These are phyloP conservation scores for Semicossyphus pulcher DNA, from an alignment of 2,113 vertebrate genomes.

Conservation along the genomic window DNA sequence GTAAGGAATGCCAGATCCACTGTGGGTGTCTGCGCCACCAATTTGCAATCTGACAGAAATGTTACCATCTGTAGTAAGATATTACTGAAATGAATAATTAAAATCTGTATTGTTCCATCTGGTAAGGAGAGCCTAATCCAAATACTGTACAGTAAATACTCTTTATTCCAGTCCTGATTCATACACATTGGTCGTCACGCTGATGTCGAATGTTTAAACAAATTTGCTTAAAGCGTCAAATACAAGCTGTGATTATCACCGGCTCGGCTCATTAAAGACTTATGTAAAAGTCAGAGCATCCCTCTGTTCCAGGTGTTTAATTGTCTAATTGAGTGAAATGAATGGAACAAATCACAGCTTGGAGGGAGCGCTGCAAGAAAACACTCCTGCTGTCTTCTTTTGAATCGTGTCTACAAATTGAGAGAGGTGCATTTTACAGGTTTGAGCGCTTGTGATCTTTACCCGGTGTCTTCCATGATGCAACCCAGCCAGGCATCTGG, in stretches of 20 bases:
- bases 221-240: slow-evolving; percentile 6
- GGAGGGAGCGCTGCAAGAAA: background rate
- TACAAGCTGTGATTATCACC: slow-evolving; percentile 17
- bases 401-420: background rate
- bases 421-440: background rate
- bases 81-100: slow-evolving; percentile 49
- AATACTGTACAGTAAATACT: slow-evolving; percentile 40
- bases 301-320: slow-evolving; percentile 35
- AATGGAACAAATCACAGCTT: slow-evolving; percentile 12
- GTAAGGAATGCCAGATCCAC: slow-evolving; percentile 45
- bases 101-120: slow-evolving; percentile 63
- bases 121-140: slow-evolving; percentile 27
- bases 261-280: slow-evolving; percentile 2
- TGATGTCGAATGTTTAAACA: background rate
- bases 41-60: slow-evolving; percentile 67
- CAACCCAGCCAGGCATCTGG: slow-evolving; percentile 95
- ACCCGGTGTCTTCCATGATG: slow-evolving; percentile 98
- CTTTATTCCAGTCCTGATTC: slow-evolving; percentile 14
- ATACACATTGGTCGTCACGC: background rate
- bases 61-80: slow-evolving; percentile 70
- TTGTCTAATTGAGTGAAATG: slow-evolving; percentile 47
- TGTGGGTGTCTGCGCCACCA: slow-evolving; percentile 59
- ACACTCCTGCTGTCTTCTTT: background rate
- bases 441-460: slow-evolving; percentile 63
- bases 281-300: slow-evolving; percentile 13